Percentiles rank a stretch among this genome's conserved stretches.
Evolutionary conservation across 1,140 invertebrate species (phyloP).

Genomic region (Dinothrombium tinctorium): DNA sequence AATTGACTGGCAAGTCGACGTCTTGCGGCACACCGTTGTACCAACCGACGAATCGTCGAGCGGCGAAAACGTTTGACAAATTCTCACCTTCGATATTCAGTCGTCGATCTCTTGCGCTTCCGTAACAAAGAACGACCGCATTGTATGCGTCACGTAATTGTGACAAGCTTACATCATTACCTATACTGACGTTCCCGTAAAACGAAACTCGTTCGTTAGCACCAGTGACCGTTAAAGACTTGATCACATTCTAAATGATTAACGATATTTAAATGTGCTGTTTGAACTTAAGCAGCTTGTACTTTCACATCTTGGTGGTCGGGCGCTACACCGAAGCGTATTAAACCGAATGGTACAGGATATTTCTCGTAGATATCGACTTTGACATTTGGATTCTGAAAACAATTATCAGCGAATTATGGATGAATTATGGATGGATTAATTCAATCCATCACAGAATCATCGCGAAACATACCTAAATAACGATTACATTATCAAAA

Average conservation of each 20-base stretch:
- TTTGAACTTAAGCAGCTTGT: constrained; percentile 17
- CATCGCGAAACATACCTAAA: neutral
- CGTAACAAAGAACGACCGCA: constrained; percentile 67
- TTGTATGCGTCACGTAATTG: constrained; percentile 58
- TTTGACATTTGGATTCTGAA: constrained; percentile 26
- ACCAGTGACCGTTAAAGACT: constrained; percentile 76
- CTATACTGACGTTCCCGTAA: constrained; percentile 71
- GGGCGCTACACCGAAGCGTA: constrained; percentile 89
- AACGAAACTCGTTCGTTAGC: constrained; percentile 51
- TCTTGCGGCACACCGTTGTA: constrained; percentile 82
- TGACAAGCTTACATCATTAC: constrained; percentile 45
- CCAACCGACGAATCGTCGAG: constrained; percentile 80
- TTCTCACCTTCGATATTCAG: constrained; percentile 66
- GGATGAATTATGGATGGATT: neutral
- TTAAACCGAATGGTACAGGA: constrained; percentile 91
- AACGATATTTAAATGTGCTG: constrained; percentile 2
- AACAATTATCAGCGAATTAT: constrained; percentile 5
- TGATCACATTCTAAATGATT: constrained; percentile 53
- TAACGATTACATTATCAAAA: no score
- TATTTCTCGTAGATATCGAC: constrained; percentile 84
- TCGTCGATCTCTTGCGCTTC: constrained; percentile 50
- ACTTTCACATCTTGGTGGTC: constrained; percentile 96
- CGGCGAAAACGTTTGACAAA: constrained; percentile 55
- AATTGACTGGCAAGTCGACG: constrained; percentile 32
- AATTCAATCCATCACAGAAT: constrained; percentile 1